Conservation (phyloP, 2,888 invertebrate genomes). For the Palloptera scutellata region DNA sequence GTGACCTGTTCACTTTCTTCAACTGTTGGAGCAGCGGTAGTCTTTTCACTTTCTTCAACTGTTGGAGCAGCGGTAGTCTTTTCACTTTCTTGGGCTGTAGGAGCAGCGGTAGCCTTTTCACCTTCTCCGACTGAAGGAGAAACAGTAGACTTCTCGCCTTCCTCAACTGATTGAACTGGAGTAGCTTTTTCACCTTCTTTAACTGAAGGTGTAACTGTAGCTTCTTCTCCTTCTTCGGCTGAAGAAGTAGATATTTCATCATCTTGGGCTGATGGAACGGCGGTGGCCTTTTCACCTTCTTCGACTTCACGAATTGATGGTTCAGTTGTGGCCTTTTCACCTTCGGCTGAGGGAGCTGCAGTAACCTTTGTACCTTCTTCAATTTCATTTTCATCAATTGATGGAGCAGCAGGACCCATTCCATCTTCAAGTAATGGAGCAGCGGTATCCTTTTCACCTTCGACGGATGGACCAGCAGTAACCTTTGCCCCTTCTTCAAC, state of each 20-base stretch:
- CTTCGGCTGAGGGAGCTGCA: slow-evolving; percentile 15
- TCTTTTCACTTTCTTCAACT: slow-evolving; percentile 29
- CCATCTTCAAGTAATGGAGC: slow-evolving; percentile 1
- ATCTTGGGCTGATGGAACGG: slow-evolving; percentile 13
- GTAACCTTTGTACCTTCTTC: slow-evolving; percentile 3
- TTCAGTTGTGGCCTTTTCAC: slow-evolving; percentile 11
- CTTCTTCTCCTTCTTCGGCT: slow-evolving; percentile 18
- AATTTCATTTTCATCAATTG: no score
- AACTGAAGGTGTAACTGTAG: slow-evolving; percentile 19
- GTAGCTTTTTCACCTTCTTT: slow-evolving; percentile 20
- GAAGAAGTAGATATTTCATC: slow-evolving; percentile 9
- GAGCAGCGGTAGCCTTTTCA: neutral
- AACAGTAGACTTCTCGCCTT: slow-evolving; percentile 7
- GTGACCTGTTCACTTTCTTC: slow-evolving; percentile 9
- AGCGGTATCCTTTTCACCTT: slow-evolving; percentile 6
- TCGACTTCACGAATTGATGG: slow-evolving; percentile 6
- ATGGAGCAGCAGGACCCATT: neutral
- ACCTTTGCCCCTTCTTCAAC: slow-evolving; percentile 7
- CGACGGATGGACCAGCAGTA: slow-evolving; percentile 1
- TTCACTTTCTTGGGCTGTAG: slow-evolving; percentile 29
- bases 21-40: no score
- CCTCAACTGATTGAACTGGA: slow-evolving; percentile 14
- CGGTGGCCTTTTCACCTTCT: slow-evolving; percentile 19
- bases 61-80: slow-evolving; percentile 12
- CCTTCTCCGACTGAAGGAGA: slow-evolving; percentile 8